A percentile compares a stretch with the other conserved stretches of the same genome.
phyloP scores from a whole-genome alignment of 1,140 invertebrate genomes.

The Megathymus violae region DNA sequence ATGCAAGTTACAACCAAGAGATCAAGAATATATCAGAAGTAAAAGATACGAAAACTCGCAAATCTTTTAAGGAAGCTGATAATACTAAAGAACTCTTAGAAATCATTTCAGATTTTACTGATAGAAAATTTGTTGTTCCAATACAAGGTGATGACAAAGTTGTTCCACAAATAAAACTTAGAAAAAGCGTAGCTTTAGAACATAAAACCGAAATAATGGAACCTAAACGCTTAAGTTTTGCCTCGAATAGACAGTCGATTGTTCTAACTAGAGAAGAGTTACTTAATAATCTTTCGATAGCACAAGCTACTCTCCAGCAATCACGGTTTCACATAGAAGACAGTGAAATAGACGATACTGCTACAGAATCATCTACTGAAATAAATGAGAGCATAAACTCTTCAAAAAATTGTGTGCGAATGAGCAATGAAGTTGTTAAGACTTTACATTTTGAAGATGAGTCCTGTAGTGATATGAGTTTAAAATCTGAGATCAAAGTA shows the following conservation, averaged over 20 bases:
- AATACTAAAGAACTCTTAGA: slow-evolving; percentile 65
- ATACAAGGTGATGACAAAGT: slow-evolving; percentile 8
- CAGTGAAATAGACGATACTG: slow-evolving; percentile 46
- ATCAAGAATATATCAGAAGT: slow-evolving; percentile 18
- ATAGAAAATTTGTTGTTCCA: slow-evolving; percentile 34
- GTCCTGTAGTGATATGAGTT: slow-evolving; percentile 44
- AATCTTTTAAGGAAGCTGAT: slow-evolving; percentile 54
- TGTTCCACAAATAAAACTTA: background rate
- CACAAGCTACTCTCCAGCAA: slow-evolving; percentile 54
- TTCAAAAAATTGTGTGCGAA: slow-evolving; percentile 44
- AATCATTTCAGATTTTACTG: slow-evolving; percentile 65
- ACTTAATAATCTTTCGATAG: slow-evolving; percentile 63
- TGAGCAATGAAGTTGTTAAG: slow-evolving; percentile 66
- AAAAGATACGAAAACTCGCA: slow-evolving; percentile 29
- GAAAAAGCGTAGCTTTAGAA: slow-evolving; percentile 23
- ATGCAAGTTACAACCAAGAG: slow-evolving; percentile 24
- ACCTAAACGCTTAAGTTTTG: slow-evolving; percentile 47
- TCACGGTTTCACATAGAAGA: slow-evolving; percentile 50
- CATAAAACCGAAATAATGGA: slow-evolving; percentile 39
- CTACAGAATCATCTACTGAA: slow-evolving; percentile 39
- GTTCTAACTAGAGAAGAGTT: slow-evolving; percentile 62
- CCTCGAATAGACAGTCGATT: slow-evolving; percentile 53
- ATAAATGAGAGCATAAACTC: slow-evolving; percentile 21
- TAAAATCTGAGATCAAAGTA: slow-evolving; percentile 40
- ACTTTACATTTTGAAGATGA: slow-evolving; percentile 67